Conservation (phyloP, 2,113 vertebrate genomes). For the Tragelaphus scriptus region DNA sequence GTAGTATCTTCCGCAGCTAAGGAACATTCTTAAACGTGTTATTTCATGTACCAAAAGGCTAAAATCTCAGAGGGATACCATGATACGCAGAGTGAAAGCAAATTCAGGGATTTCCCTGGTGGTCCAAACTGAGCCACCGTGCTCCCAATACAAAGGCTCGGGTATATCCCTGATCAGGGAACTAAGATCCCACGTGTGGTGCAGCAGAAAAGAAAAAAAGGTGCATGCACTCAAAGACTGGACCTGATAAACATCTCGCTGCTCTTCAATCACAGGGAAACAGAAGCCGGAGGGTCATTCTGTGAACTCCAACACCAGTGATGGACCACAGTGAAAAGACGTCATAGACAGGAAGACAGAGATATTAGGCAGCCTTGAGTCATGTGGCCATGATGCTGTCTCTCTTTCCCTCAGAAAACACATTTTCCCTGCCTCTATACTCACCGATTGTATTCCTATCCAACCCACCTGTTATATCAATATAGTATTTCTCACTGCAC, state of each 20-base stretch:
- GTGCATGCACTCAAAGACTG: background rate
- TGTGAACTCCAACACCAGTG: background rate
- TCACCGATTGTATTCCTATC: background rate
- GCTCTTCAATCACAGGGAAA: background rate
- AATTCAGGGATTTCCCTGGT: background rate
- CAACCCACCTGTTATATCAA: background rate
- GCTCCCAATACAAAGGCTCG: background rate
- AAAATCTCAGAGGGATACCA: background rate
- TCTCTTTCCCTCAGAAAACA: background rate
- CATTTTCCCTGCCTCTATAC: background rate
- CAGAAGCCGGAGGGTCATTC: background rate
- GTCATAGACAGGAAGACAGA: no score
- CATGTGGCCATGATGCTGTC: no score
- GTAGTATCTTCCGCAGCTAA: no score
- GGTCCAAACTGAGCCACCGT: background rate
- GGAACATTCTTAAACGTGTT: background rate
- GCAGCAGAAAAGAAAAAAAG: background rate
- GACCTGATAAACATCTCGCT: background rate
- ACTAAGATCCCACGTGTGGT: background rate
- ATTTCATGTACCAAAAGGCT: background rate
- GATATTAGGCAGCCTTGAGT: background rate
- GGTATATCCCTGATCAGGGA: background rate
- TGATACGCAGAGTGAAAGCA: background rate
- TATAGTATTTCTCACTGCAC: background rate
- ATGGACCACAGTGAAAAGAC: background rate